Percentiles rank a stretch among this genome's conserved stretches.
Conservation (phyloP, 2,113 vertebrate species). For the Chloebia gouldiae region DNA sequence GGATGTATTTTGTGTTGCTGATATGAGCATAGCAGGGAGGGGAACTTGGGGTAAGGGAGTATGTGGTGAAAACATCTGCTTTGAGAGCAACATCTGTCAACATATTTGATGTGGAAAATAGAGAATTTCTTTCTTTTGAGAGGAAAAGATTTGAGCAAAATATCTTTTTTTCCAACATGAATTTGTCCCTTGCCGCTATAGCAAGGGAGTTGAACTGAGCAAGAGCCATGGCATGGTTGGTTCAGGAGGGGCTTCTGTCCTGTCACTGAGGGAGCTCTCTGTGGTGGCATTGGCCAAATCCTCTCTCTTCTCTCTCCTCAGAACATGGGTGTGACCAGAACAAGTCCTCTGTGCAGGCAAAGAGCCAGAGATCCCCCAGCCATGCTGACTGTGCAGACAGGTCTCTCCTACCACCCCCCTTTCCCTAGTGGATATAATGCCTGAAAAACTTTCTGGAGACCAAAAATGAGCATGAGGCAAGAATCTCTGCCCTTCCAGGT, state of each 20-base stretch:
- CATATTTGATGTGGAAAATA: background rate
- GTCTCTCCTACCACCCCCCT: background rate
- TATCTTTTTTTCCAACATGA: background rate
- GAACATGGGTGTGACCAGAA: background rate
- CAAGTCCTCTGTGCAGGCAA: background rate
- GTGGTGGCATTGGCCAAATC: background rate
- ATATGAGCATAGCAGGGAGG: background rate
- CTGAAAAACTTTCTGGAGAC: background rate
- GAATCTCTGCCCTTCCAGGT: background rate
- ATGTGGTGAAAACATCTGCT: background rate
- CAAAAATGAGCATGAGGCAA: background rate
- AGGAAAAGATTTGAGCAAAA: background rate
- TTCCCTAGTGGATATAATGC: background rate
- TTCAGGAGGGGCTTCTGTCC: background rate
- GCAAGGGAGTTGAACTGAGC: background rate
- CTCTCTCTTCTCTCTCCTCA: background rate
- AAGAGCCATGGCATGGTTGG: background rate
- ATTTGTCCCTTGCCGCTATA: background rate
- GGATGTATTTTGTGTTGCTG: background rate
- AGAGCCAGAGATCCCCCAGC: background rate
- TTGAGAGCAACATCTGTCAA: background rate
- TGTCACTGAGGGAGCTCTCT: background rate
- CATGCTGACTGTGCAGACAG: fast-evolving
- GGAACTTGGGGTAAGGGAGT: background rate
- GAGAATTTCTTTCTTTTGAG: background rate